Evolutionary conservation across 2,888 invertebrate genomes (phyloP).

Genomic region (Scaptomyza flava): DNA sequence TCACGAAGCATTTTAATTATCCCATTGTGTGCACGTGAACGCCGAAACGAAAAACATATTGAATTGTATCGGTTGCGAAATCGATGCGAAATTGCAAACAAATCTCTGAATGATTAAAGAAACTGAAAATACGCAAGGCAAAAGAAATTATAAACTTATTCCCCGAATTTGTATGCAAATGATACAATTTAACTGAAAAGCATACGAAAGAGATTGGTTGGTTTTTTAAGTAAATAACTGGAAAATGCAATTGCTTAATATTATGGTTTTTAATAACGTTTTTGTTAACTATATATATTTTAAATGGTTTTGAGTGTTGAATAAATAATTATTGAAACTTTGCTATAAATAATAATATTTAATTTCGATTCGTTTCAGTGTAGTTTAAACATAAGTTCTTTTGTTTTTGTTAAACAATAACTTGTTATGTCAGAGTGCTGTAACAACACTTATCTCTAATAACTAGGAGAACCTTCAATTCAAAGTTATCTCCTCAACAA

Average conservation of each 20-base stretch:
- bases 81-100: slow-evolving; percentile 41
- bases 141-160: slow-evolving; percentile 16
- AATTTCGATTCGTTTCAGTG: too few relatives aligned
- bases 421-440: too few relatives aligned
- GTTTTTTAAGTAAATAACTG: too few relatives aligned
- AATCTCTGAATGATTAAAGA: slow-evolving; percentile 53
- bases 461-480: background rate
- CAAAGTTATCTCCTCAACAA: background rate
- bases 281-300: too few relatives aligned
- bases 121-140: slow-evolving; percentile 10
- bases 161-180: slow-evolving; percentile 15
- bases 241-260: too few relatives aligned
- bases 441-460: background rate
- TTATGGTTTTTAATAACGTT: too few relatives aligned
- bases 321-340: too few relatives aligned
- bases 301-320: too few relatives aligned
- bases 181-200: background rate
- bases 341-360: too few relatives aligned
- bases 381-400: too few relatives aligned
- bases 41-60: slow-evolving; percentile 39
- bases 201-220: background rate
- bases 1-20: slow-evolving; percentile 65
- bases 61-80: slow-evolving; percentile 41
- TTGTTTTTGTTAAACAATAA: too few relatives aligned
- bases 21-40: slow-evolving; percentile 49